Evolutionary conservation across 2,797 vertebrate species (phyloP).

Genomic region (Mallotus villosus): DNA sequence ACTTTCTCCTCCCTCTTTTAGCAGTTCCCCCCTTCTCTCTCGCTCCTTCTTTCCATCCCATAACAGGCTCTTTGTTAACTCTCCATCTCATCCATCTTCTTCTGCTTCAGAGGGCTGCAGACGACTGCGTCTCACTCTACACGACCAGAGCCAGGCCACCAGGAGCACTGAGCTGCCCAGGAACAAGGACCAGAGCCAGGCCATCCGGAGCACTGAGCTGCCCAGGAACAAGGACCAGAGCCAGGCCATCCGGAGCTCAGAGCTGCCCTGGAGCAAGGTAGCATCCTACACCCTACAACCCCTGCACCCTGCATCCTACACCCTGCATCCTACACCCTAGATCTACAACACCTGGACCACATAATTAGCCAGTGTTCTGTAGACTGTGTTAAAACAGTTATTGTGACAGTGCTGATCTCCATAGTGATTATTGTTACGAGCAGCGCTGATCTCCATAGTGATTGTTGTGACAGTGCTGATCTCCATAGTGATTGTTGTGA

Average conservation of each 20-base stretch:
- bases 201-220: constrained; percentile 60
- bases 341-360: too few species aligned
- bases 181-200: too few species aligned
- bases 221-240: constrained; percentile 79
- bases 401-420: constrained; percentile 29
- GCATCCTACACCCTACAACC: constrained; percentile 6
- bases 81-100: constrained; percentile 43
- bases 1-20: constrained; percentile 69
- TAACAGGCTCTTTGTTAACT: constrained; percentile 67
- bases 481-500: constrained; percentile 29
- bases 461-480: constrained; percentile 7
- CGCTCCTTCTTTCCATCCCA: constrained; percentile 54
- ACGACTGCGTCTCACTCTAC: constrained; percentile 83
- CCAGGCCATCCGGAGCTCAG: constrained; percentile 55
- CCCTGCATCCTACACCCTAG: too few species aligned
- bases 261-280: constrained; percentile 81
- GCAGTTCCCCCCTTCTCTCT: constrained; percentile 44
- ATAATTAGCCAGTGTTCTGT: not conserved
- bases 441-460: constrained; percentile 16
- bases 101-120: constrained; percentile 69
- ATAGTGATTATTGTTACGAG: constrained; percentile 18
- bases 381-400: not conserved
- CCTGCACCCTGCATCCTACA: too few species aligned
- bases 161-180: constrained; percentile 65
- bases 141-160: constrained; percentile 68